Base-by-base conservation (phyloP, 1,140 invertebrate genomes). In the Idris sp. region DNA sequence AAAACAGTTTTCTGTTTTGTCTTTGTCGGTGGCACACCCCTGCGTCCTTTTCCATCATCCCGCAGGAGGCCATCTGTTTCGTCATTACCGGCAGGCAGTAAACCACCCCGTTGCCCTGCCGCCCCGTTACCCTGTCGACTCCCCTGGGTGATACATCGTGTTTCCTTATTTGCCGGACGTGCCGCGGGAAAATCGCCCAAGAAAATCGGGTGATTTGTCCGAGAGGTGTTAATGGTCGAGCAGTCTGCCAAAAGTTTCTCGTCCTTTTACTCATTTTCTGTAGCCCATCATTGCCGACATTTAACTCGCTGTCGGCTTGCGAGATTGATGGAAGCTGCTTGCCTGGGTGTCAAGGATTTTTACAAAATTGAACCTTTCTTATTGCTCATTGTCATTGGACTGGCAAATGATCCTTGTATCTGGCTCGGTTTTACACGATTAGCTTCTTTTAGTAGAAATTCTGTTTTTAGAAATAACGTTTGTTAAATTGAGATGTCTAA, bases 181-280 rank as follows among this genome's bases (percentile, higher is more conserved):
- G 86, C 83, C 79, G 78, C 82, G 81, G 78, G 81, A 86, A 86
- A 87, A 86, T 87, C 83, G 83, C 76, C 81, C 79, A 81, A 84
- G 84, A 86, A 87, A 87, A 87, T 86, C 85, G 84, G 86, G 86
- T 87, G 85, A 87, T 87, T 87, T 86, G 86, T 86, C 84, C 84
- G 67, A 69, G 81, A 87, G 83, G 84, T 85, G 85, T 86, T 87
- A 86, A 87, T 83, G 83, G 80, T 62, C 58, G 22, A 61, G 35
- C 46, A 61, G 56, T 41, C 35, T 68, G 65, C 61, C 54, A n/a
- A 68, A 53, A 43, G 14, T 64, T 53, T 51, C 19, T 31, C 46
- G 25, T 53, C 59, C 19, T 40, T 13, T 38, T 33, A 25, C 43
- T 49, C 26, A 54, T 68, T 53, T 62, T 59, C 49, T 22, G n/a